A percentile compares a stretch with the other conserved stretches of the same genome.
phyloP scores from a whole-genome alignment of 2,797 vertebrate genomes.

The Gastrophryne carolinensis region DNA sequence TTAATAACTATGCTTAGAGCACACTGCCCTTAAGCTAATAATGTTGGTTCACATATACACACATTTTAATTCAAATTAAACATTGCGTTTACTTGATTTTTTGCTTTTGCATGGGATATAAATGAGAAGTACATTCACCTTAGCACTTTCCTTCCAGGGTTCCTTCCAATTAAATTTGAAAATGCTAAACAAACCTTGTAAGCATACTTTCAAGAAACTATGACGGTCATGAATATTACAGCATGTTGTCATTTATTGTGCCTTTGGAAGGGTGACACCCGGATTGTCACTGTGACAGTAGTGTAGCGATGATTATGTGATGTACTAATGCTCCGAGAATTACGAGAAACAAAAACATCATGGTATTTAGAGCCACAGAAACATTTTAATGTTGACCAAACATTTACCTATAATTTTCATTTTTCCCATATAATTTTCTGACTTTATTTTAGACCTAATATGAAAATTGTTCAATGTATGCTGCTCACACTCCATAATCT shows the following conservation, averaged over 20 bases:
- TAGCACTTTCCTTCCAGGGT: slow-evolving; percentile 28
- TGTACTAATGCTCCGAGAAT: neutral
- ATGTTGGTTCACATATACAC: slow-evolving; percentile 35
- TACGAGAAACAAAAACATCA: neutral
- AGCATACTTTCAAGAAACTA: neutral
- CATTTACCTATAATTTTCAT: neutral
- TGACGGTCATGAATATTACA: neutral
- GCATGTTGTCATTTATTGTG: neutral
- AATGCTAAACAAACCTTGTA: neutral
- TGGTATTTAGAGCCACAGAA: neutral
- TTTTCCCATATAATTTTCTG: too few relatives aligned
- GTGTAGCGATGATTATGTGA: neutral
- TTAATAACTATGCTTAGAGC: slow-evolving; percentile 43
- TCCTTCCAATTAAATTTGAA: slow-evolving; percentile 41
- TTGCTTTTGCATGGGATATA: slow-evolving; percentile 35
- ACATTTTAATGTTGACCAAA: neutral
- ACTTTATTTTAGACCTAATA: neutral
- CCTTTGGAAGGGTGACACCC: neutral
- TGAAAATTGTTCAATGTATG: neutral
- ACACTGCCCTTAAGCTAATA: slow-evolving; percentile 48
- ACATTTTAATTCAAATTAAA: slow-evolving; percentile 50
- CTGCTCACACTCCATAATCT: neutral
- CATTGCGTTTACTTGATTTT: slow-evolving; percentile 44
- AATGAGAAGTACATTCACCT: slow-evolving; percentile 39
- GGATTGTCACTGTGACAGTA: neutral